Base-by-base conservation (phyloP, 1,140 invertebrate genomes). In the Pomacea maculata region DNA sequence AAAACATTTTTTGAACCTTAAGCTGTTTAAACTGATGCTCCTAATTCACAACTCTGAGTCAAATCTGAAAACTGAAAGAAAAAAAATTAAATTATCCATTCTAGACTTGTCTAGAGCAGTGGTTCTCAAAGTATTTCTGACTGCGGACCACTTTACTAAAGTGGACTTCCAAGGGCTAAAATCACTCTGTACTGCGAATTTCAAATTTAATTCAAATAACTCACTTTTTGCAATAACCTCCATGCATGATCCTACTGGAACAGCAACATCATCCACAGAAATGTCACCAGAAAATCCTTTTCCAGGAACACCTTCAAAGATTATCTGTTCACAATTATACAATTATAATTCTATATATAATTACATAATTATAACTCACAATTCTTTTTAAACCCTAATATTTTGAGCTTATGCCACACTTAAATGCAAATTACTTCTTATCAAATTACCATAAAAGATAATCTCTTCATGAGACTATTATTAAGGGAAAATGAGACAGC, bases 191-290 rank as follows among this genome's bases (percentile, higher is more conserved):
- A 25, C 25, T 0, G 25, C 0, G 25, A 25, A 25, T 25, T 25
- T 25, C 0, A 25, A 25, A 25, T 25, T 25, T 25, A 25, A 25
- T 25, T 21, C 55, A 29, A 55, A 15, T 15, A 9, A 70, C 77
- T 78, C 11, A 78, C 77, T 70, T n/a, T 34, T 70, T 10, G 65
- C 64, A 9, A 57, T 52, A 4, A 78, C 19, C 19, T 55, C 21
- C 65, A 9, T 25, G 70, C 83, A 84, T 25, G 80, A 10, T 9
- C 83, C 91, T 73, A 86, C 81, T 25, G 89, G 88, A 17, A 92
- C 86, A 14, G 89, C 88, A 54, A 95, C 92, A 80, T 95, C 95
- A 88, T 96, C 95, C n/a, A 96, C 93, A 9, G 94, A 95, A 86
- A 95, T 95, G 83, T 95, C 94, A 25, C 95, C 95, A 84, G 94